Percentiles rank a stretch among this genome's conserved stretches.
These are phyloP conservation scores for Drosophila kohkoa DNA, from an alignment of 1,140 invertebrate genomes.

Conservation along the genomic window DNA sequence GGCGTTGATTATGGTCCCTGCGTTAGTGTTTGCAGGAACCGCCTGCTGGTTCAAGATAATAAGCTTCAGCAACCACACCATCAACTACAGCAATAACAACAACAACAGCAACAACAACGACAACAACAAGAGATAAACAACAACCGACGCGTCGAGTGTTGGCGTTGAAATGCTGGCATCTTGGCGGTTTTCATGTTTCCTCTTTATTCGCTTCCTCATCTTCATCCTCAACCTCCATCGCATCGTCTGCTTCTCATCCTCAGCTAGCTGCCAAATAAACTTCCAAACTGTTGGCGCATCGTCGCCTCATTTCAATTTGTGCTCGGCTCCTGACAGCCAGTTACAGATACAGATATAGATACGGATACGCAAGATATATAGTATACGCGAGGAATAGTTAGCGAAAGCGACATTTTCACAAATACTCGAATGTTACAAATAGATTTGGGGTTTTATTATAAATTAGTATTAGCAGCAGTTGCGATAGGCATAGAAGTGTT, in stretches of 20 bases:
- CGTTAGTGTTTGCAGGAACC: conserved; percentile 15
- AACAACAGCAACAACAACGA: conserved; percentile 3
- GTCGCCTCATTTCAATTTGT: conserved; percentile 65
- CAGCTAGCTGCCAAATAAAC: conserved; percentile 70
- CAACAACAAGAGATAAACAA: conserved; percentile 66
- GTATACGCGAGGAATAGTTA: conserved; percentile 37
- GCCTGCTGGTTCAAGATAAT: conserved; percentile 64
- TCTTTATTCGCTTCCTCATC: conserved; percentile 9
- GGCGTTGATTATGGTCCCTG: not conserved
- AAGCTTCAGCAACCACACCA: conserved; percentile 46
- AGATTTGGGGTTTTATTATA: conserved; percentile 34
- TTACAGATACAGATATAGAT: conserved; percentile 33
- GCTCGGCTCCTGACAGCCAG: conserved; percentile 50
- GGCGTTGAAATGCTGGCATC: conserved; percentile 55
- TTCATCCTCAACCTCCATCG: conserved; percentile 18
- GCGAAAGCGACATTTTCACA: conserved; percentile 28
- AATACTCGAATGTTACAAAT: conserved; percentile 25
- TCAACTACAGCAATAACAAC: conserved; percentile 9
- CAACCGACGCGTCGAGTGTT: conserved; percentile 28
- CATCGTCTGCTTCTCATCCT: conserved; percentile 12
- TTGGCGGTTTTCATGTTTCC: conserved; percentile 43
- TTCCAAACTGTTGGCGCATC: conserved; percentile 79
- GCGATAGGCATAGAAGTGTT: not conserved
- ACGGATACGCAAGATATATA: conserved; percentile 20
- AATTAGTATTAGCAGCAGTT: conserved; percentile 22